These are phyloP conservation scores for Emydura subglobosa DNA, from an alignment of 2,113 vertebrate genomes.

Conservation along the genomic window DNA sequence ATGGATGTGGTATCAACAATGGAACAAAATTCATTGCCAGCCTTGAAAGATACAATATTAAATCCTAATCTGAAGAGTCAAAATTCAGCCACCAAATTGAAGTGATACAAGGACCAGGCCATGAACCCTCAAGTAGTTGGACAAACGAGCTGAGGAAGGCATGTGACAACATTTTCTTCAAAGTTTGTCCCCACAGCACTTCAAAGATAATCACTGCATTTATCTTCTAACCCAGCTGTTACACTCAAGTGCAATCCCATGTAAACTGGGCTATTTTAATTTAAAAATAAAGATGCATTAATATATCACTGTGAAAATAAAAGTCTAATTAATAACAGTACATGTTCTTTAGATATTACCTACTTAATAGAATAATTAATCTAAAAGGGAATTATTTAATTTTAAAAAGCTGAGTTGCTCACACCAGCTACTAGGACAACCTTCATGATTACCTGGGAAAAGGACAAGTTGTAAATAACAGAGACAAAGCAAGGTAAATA, in stretches of 20 bases:
- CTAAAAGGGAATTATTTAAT: neutral
- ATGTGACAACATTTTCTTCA: neutral
- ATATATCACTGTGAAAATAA: neutral
- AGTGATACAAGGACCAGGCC: neutral
- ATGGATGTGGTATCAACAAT: neutral
- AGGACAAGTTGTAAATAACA: too few species aligned
- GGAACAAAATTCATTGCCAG: neutral
- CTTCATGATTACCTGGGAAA: too few species aligned
- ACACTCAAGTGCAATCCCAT: neutral
- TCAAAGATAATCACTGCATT: neutral
- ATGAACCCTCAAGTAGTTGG: neutral
- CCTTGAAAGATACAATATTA: neutral
- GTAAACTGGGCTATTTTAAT: neutral
- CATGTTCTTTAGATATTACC: neutral
- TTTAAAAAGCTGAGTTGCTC: neutral
- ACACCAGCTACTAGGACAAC: neutral
- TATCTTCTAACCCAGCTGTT: neutral
- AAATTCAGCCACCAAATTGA: neutral
- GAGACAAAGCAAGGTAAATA: too few species aligned
- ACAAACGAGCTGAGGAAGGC: neutral
- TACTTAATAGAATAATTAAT: neutral
- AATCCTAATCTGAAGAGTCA: neutral
- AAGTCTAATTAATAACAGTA: neutral
- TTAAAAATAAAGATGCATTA: neutral
- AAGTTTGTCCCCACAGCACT: neutral